These are phyloP conservation scores for Champsocephalus esox DNA, from an alignment of 2,797 vertebrate genomes.

Conservation along the genomic window DNA sequence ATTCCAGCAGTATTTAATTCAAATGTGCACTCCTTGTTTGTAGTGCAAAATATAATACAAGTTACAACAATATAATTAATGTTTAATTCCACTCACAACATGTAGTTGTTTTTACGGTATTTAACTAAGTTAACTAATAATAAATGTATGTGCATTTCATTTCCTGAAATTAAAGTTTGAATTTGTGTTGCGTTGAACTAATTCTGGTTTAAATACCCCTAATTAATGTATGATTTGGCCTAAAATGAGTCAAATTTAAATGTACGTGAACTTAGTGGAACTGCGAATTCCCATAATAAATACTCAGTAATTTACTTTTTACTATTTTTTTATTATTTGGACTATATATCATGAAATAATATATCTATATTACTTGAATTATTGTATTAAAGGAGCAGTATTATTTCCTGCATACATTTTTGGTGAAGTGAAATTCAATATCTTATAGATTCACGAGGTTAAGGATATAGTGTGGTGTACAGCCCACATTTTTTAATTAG, in stretches of 20 bases:
- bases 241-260: background rate
- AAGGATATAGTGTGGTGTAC: background rate
- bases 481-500: background rate
- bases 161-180: background rate
- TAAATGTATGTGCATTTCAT: background rate
- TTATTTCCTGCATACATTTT: background rate
- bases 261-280: background rate
- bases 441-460: background rate
- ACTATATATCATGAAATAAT: background rate
- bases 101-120: background rate
- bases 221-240: background rate
- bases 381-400: background rate
- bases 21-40: background rate
- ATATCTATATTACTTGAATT: background rate
- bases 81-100: background rate
- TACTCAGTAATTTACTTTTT: background rate
- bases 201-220: background rate
- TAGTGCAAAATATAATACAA: background rate
- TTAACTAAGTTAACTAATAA: too few relatives aligned
- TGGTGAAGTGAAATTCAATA: background rate
- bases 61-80: background rate
- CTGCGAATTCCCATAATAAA: background rate
- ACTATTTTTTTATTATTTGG: background rate
- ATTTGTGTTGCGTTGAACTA: background rate
- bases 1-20: background rate